Evolutionary conservation across 2,888 invertebrate genomes (phyloP).

Genomic region (Cataglyphis cursor): DNA sequence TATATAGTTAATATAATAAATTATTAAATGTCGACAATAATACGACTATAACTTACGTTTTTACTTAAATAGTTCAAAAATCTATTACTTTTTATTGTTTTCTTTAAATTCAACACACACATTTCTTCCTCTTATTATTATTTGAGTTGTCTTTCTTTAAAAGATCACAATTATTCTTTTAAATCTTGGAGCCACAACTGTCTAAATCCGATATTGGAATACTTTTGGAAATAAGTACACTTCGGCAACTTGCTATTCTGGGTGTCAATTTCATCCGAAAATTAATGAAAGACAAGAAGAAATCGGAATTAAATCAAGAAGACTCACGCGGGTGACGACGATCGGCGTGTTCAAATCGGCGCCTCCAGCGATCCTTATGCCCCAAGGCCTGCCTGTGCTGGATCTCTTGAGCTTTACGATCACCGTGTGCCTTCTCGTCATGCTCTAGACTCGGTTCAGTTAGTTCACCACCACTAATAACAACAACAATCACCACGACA

Average conservation of each 20-base stretch:
- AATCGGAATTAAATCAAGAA: constrained; percentile 13
- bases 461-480: constrained; percentile 28
- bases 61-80: background rate
- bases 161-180: background rate
- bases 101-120: background rate
- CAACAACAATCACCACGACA: constrained; percentile 26
- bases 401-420: constrained; percentile 92
- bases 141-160: background rate
- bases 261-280: background rate
- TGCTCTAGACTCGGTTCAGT: constrained; percentile 80
- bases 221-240: background rate
- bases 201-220: background rate
- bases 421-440: constrained; percentile 93
- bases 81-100: background rate
- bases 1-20: background rate
- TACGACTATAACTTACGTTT: background rate
- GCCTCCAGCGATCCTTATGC: constrained; percentile 95
- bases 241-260: background rate
- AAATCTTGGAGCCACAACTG: background rate
- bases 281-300: background rate
- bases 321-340: constrained; percentile 94
- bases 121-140: background rate
- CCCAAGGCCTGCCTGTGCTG: constrained; percentile 92
- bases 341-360: constrained; percentile 95
- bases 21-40: background rate